A percentile compares a stretch with the other conserved stretches of the same genome.
Evolutionary conservation across 2,113 vertebrate species (phyloP).

Genomic region (Xiphophorus hellerii): DNA sequence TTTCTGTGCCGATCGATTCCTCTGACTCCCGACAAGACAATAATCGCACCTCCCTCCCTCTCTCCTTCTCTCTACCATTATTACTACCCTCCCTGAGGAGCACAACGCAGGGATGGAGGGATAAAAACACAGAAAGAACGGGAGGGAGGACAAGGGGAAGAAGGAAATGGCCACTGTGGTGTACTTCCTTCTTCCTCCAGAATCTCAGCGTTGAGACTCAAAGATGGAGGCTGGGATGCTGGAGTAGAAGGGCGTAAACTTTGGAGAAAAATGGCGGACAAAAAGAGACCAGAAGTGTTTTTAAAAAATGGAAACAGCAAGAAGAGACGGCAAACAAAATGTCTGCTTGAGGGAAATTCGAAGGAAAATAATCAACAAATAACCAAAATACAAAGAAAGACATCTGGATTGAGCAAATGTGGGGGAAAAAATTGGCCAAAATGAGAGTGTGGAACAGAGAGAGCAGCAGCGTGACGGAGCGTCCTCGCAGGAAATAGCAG

Average conservation of each 20-base stretch:
- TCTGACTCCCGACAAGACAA: constrained; percentile 98
- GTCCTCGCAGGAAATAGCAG: constrained; percentile 59
- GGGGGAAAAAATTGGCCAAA: constrained; percentile 9
- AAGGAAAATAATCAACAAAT: background rate
- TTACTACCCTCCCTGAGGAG: constrained; percentile 88
- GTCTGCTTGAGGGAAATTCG: constrained; percentile 17
- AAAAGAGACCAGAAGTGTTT: constrained; percentile 40
- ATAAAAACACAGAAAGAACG: constrained; percentile 68
- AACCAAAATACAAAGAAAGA: background rate
- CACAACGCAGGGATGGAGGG: constrained; percentile 62
- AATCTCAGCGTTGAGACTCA: constrained; percentile 34
- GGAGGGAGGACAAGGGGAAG: constrained; percentile 62
- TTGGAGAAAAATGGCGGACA: constrained; percentile 35
- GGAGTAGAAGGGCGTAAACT: constrained; percentile 8
- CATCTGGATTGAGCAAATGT: background rate
- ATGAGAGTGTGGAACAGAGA: constrained; percentile 14
- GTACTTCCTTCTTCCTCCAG: constrained; percentile 55
- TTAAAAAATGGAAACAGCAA: constrained; percentile 34
- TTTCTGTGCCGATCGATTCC: constrained; percentile 95
- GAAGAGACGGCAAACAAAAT: constrained; percentile 16
- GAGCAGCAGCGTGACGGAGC: constrained; percentile 53
- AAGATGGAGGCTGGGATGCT: constrained; percentile 39
- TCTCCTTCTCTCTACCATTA: constrained; percentile 89
- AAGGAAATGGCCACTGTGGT: constrained; percentile 67
- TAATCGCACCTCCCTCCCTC: constrained; percentile 91